These are phyloP conservation scores for Harpalus rubripes DNA, from an alignment of 2,888 invertebrate genomes.

Conservation along the genomic window DNA sequence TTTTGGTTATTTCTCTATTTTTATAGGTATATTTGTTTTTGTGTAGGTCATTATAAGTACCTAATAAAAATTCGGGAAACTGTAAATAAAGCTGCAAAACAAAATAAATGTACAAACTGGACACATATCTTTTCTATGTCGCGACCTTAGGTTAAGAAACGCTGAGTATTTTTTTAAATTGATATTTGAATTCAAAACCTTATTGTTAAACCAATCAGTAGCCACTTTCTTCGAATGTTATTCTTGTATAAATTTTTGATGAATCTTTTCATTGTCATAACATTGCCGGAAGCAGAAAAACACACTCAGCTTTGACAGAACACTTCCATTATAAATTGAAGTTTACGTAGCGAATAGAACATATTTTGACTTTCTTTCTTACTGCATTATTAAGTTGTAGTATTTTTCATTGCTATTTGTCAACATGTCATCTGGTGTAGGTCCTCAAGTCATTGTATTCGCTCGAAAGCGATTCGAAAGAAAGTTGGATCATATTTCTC, in stretches of 20 bases:
- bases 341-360: background rate
- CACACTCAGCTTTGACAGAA: background rate
- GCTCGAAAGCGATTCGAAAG: conserved; percentile 13
- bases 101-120: too few relatives aligned
- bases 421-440: background rate
- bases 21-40: too few relatives aligned
- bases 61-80: too few relatives aligned
- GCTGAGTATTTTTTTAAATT: too few relatives aligned
- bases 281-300: conserved; percentile 1
- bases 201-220: too few relatives aligned
- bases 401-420: background rate
- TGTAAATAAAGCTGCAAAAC: too few relatives aligned
- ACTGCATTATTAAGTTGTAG: background rate
- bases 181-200: too few relatives aligned
- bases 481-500: conserved; percentile 26
- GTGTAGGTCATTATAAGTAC: too few relatives aligned
- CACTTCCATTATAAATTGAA: background rate
- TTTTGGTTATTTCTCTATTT: too few relatives aligned
- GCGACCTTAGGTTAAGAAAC: too few relatives aligned
- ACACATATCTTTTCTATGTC: too few relatives aligned
- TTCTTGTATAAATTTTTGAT: background rate
- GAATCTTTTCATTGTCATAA: conserved; percentile 6
- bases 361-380: background rate
- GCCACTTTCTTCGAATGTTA: background rate
- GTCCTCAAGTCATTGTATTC: background rate